Conservation (phyloP, 2,888 invertebrate genomes). For the Portevinia maculata region DNA sequence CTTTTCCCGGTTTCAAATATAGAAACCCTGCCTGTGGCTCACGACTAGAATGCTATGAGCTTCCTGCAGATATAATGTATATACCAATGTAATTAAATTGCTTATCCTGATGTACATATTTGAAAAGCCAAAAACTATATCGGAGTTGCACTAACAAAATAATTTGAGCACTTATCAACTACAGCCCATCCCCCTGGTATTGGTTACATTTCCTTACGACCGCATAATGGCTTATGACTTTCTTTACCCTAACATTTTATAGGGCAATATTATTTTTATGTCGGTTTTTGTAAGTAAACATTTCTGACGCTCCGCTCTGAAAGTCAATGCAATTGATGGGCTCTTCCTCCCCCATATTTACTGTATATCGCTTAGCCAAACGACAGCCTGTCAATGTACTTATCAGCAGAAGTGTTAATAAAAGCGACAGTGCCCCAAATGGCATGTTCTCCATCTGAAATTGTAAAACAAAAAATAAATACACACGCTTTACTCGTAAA, state of each 20-base stretch:
- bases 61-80: too few species aligned
- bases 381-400: constrained; percentile 22
- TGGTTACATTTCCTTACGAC: too few species aligned
- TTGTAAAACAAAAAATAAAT: constrained; percentile 39
- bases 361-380: constrained; percentile 1
- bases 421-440: constrained; percentile 16
- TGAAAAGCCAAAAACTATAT: too few species aligned
- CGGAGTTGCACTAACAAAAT: too few species aligned
- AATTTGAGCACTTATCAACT: too few species aligned
- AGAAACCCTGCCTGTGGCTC: too few species aligned
- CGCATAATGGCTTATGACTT: not conserved
- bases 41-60: too few species aligned
- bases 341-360: constrained; percentile 27
- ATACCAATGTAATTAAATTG: too few species aligned
- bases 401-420: constrained; percentile 54
- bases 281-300: constrained; percentile 8
- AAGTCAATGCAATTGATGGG: constrained; percentile 21
- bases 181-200: too few species aligned
- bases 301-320: constrained; percentile 3
- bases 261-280: not conserved
- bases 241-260: constrained; percentile 1
- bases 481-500: constrained; percentile 5
- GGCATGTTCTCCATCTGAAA: not conserved
- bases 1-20: too few species aligned
- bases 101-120: too few species aligned